These are phyloP conservation scores for Polyommatus icarus DNA, from an alignment of 2,888 invertebrate species.

Conservation along the genomic window DNA sequence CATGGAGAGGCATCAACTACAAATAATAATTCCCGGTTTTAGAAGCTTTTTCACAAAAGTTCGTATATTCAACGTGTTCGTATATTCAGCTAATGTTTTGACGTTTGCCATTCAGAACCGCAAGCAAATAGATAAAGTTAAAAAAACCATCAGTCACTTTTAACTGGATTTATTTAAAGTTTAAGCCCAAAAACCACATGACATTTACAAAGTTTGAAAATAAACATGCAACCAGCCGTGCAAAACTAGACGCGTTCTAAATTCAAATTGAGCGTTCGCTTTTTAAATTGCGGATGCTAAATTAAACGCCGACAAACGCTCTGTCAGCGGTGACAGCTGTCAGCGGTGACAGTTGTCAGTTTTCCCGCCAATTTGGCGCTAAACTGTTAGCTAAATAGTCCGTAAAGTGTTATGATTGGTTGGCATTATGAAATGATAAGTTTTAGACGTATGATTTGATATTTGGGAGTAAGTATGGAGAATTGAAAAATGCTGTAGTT, in stretches of 20 bases:
- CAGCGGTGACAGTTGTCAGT: conserved; percentile 53
- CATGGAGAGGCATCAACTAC: no score
- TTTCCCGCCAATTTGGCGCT: conserved; percentile 55
- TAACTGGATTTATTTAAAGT: neutral
- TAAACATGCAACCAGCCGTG: neutral
- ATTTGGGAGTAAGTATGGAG: neutral
- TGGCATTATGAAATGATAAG: neutral
- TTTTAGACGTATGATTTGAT: no score
- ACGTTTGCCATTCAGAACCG: no score
- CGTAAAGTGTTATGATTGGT: conserved; percentile 1
- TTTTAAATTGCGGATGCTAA: conserved; percentile 26
- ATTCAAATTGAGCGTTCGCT: conserved; percentile 19
- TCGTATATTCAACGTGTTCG: no score
- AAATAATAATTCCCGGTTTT: no score
- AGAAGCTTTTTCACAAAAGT: no score
- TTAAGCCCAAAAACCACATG: neutral
- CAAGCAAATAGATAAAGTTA: neutral
- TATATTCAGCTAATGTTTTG: no score
- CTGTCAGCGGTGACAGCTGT: conserved; percentile 52
- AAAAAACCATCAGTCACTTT: neutral
- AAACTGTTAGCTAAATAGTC: conserved; percentile 12
- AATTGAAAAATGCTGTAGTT: neutral
- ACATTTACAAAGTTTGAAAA: neutral
- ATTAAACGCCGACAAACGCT: conserved; percentile 52
- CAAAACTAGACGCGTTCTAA: conserved; percentile 6